These are phyloP conservation scores for Tribolium freemani DNA, from an alignment of 2,888 invertebrate genomes.

Conservation along the genomic window DNA sequence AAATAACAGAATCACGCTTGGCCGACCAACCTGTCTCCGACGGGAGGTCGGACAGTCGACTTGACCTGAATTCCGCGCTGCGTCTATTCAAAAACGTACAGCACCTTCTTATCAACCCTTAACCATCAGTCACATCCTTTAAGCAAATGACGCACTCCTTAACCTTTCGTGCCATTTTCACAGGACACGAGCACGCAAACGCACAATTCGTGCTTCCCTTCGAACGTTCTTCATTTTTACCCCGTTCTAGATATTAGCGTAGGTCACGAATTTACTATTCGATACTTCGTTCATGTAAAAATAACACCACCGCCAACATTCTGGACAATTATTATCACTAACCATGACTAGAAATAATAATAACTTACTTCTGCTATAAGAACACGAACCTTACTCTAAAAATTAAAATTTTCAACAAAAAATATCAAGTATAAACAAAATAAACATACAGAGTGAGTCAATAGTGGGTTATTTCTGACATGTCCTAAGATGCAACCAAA, in stretches of 20 bases:
- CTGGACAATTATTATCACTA: background rate
- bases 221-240: conserved; percentile 29
- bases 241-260: conserved; percentile 25
- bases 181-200: conserved; percentile 35
- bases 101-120: background rate
- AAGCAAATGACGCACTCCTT: conserved; percentile 28
- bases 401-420: background rate
- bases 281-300: background rate
- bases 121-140: background rate
- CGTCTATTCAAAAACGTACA: background rate
- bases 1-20: conserved; percentile 31
- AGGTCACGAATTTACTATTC: conserved; percentile 37
- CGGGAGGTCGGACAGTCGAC: conserved; percentile 20
- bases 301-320: background rate
- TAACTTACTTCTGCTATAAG: too few relatives aligned
- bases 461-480: too few relatives aligned
- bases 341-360: too few relatives aligned
- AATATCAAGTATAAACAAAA: background rate
- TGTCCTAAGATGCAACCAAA: too few relatives aligned
- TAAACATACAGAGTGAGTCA: too few relatives aligned
- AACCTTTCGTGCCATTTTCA: conserved; percentile 37
- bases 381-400: too few relatives aligned
- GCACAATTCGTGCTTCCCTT: conserved; percentile 21
- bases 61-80: conserved; percentile 19
- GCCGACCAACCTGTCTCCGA: conserved; percentile 27